These are phyloP conservation scores for Coptotermes formosanus DNA, from an alignment of 1,140 invertebrate species.

Conservation along the genomic window DNA sequence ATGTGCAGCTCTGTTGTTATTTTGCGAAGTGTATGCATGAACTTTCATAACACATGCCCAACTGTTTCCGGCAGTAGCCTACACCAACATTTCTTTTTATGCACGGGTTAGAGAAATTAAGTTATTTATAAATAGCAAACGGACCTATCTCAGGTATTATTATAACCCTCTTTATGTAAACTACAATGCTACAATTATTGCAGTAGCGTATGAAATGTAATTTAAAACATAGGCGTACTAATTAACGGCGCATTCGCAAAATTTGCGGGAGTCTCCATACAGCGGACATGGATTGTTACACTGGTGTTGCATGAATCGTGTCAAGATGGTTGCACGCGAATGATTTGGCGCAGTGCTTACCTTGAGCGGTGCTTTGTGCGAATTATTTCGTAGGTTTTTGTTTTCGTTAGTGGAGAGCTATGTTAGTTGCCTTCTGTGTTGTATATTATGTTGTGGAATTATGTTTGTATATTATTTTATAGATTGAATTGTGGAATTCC, in stretches of 20 bases:
- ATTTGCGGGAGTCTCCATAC: constrained; percentile 31
- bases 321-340: constrained; percentile 45
- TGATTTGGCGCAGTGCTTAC: constrained; percentile 43
- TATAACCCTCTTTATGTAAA: constrained; percentile 20
- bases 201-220: neutral
- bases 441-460: neutral
- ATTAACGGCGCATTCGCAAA: constrained; percentile 21
- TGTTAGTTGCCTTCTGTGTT: constrained; percentile 22
- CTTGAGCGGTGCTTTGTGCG: constrained; percentile 36
- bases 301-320: constrained; percentile 43
- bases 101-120: constrained; percentile 42
- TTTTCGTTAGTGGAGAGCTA: constrained; percentile 24
- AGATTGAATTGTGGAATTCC: no score
- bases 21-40: constrained; percentile 27
- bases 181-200: neutral
- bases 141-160: constrained; percentile 35
- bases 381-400: constrained; percentile 24
- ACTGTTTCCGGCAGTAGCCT: constrained; percentile 43
- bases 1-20: neutral
- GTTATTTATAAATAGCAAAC: constrained; percentile 41
- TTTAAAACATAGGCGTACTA: constrained; percentile 18
- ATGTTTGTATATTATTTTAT: neutral
- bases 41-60: constrained; percentile 35
- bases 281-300: constrained; percentile 35
- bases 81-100: constrained; percentile 44